A percentile compares a stretch with the other conserved stretches of the same genome.
Evolutionary conservation across 2,888 invertebrate species (phyloP).

Genomic region (Siphlonurus alternatus): DNA sequence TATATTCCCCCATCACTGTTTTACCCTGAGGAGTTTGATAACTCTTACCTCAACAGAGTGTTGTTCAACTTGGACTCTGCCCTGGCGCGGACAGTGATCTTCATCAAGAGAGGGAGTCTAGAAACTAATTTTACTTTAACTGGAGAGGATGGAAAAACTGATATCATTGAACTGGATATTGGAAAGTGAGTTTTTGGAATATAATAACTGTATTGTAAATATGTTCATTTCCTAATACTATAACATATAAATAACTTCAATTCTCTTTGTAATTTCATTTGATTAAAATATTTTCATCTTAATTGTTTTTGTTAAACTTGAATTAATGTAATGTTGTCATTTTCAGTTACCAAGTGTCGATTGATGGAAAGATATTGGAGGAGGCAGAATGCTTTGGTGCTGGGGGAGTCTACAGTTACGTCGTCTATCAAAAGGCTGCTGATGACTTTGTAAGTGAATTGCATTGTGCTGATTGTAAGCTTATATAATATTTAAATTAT

Average conservation of each 20-base stretch:
- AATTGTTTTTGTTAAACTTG: too few relatives aligned
- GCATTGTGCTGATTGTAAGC: too few relatives aligned
- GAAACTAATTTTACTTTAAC: too few relatives aligned
- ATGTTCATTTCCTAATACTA: too few relatives aligned
- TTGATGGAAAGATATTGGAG: background rate
- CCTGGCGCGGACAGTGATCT: too few relatives aligned
- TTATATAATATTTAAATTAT: too few relatives aligned
- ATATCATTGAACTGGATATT: conserved; percentile 7
- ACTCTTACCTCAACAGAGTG: too few relatives aligned
- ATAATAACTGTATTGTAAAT: too few relatives aligned
- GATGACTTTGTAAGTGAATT: conserved; percentile 5
- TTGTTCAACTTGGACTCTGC: too few relatives aligned
- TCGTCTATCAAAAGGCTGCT: background rate
- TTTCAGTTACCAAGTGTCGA: conserved; percentile 8
- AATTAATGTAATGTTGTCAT: background rate
- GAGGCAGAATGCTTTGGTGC: background rate
- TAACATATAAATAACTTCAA: background rate
- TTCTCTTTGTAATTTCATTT: background rate
- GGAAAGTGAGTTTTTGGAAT: conserved; percentile 9
- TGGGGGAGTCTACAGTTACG: background rate
- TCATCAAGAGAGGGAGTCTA: too few relatives aligned
- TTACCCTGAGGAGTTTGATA: too few relatives aligned
- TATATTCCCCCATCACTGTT: too few relatives aligned
- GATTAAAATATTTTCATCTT: background rate
- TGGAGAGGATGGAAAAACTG: conserved; percentile 4